Evolutionary conservation across 2,888 invertebrate genomes (phyloP), one percentile per base, ranked within the genome.

Genomic region (Lucinisca nassula): DNA sequence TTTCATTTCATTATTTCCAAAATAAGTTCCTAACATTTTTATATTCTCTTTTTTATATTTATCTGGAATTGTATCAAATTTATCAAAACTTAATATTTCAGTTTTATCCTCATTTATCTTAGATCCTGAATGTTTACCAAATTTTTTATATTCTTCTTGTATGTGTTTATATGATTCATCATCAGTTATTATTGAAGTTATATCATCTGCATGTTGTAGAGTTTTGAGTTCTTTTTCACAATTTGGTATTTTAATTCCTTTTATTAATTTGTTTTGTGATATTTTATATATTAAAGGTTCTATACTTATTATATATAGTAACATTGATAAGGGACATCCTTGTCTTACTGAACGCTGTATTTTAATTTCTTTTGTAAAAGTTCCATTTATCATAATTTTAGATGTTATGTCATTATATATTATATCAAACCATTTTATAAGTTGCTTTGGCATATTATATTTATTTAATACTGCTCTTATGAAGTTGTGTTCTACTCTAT

Each of bases 21-120:
- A 27, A 30, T 30, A 10, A 27, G 6, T 4, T 61, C 27, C 27
- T 30, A 30, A 24, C 1, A 24, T 10, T 61, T 61, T 30, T 61
- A 17, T n/a, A n/a, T 4, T 27, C 3, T 61, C 61, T 30, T 30
- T 61, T 4, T 10, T 21, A 61, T 61, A 27, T 30, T 27, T 30
- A 10, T 24, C 8, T 17, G 24, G 24, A 27, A 61, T 24, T 6
- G 10, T 4, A 3, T 61, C 30, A 24, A 61, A 55, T 14, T 55
- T 30, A 17, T 61, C n/a, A 38, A 72, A n/a, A 8, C 4, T n/a
- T 37, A 79, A 27, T 35, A 72, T 51, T 79, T 72, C 32, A 10
- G 72, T 49, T 79, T 79, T 79, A 3, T 72, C 12, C 35, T 67
- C 45, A 51, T 79, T 79, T 79, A 79, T 70, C 72, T 79, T 79